Base-by-base conservation (phyloP, 2,797 vertebrate species). In the Xenopus petersii region DNA sequence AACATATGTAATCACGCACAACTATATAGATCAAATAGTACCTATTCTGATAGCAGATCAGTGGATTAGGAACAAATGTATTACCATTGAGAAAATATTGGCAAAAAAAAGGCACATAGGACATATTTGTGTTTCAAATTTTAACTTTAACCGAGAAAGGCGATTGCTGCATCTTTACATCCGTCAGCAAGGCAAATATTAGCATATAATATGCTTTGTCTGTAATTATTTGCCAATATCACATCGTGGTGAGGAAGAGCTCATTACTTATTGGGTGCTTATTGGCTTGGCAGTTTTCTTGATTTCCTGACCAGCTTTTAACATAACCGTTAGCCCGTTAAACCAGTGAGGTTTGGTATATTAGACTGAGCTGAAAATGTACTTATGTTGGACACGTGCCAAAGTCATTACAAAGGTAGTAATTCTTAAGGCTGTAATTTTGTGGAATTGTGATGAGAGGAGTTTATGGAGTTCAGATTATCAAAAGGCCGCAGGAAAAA, bases 401-500 rank as follows among this genome's bases (percentile, higher is more conserved):
- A 77, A 77, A 66, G 11, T 77, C 69, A 77, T 71, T 62, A 72
- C 64, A 72, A 62, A 59, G 9, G 63, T 49, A 51, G 64, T 72
- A 61, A 72, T 67, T 77, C 64, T 71, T 72, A 30, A 67, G 56
- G 30, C 56, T 67, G 64, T 46, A 77, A 77, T 67, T 77, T 72
- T 76, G 68, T 71, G 75, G 75, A 71, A 77, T 77, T 77, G 72
- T 73, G 70, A 77, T 72, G 58, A 77, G 70, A 72, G 73, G 64
- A 55, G 56, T 61, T 77, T 67, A 72, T 67, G 21, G 24, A 63
- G 59, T 68, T 55, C 24, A 55, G 11, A 73, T 77, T 77, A 72
- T 77, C 42, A 71, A 67, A 66, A 46, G 12, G 26, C 75, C 46
- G 51, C 17, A 63, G 61, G 21, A 73, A 63, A 60, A 64, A 77